A percentile compares a stretch with the other conserved stretches of the same genome.
Conservation (phyloP, 2,888 invertebrate species). For the Erannis defoliaria region DNA sequence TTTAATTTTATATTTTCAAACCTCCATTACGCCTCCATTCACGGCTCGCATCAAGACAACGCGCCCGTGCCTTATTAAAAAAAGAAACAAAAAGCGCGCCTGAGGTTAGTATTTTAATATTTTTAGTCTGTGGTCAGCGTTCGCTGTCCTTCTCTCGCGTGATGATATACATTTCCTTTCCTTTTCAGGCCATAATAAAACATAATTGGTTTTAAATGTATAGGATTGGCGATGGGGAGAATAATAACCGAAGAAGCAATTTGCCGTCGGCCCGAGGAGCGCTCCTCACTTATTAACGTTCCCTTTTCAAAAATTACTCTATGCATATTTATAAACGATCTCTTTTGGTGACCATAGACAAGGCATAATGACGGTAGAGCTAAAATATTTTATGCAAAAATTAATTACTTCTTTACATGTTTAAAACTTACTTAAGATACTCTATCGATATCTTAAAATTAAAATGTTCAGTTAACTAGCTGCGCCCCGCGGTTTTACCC, state of each 20-base stretch:
- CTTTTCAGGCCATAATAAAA: conserved; percentile 76
- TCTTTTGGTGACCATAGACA: conserved; percentile 57
- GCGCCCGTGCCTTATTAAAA: conserved; percentile 61
- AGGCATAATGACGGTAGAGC: conserved; percentile 37
- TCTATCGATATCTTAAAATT: too few relatives aligned
- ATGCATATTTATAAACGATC: conserved; percentile 73
- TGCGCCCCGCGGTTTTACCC: too few relatives aligned
- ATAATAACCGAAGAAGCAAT: conserved; percentile 73
- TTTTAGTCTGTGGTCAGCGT: conserved; percentile 57
- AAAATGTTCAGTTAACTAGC: too few relatives aligned
- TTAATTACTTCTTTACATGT: conserved; percentile 22
- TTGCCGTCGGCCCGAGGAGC: conserved; percentile 64
- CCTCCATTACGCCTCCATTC: conserved; percentile 78
- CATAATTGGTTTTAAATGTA: conserved; percentile 85
- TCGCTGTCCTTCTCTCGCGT: conserved; percentile 60
- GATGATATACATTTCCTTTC: conserved; percentile 50
- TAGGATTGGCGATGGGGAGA: conserved; percentile 80
- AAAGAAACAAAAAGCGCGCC: conserved; percentile 54
- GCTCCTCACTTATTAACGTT: conserved; percentile 67
- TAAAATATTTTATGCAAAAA: conserved; percentile 35
- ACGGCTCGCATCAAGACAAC: conserved; percentile 64
- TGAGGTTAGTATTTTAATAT: conserved; percentile 48
- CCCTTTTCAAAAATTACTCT: conserved; percentile 67
- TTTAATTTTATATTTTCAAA: conserved; percentile 79
- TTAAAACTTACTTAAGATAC: too few relatives aligned